Base-by-base conservation (phyloP, 2,797 vertebrate species). In the Mus minutoides region DNA sequence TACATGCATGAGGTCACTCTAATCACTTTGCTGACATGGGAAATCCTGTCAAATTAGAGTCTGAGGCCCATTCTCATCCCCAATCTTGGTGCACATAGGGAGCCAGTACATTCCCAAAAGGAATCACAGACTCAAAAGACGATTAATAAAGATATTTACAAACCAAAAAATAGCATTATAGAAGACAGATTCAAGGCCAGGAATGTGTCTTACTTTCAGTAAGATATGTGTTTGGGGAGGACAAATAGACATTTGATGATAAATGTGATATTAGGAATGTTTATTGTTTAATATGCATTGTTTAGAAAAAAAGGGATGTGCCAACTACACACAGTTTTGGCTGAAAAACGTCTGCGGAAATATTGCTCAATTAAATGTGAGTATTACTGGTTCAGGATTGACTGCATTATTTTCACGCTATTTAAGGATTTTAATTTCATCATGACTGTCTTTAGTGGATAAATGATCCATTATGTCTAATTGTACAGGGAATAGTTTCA, bases 71-170 rank as follows among this genome's bases (percentile, higher is more conserved):
- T 34, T 69, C 34, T 2, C 14, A n/a, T 8, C 14, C 6, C 17
- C 0, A 67, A 2, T 67, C 64, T 34, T 34, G 13, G 31, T 3
- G 2, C 31, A 67, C 31, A 34, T 0, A 34, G 31, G 6, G n/a
- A 17, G 31, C 7, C 7, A 0, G 13, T 34, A 0, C 64, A 34
- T 67, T 67, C 31, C 31, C 6, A 0, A n/a, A 0, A 17, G 31
- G 14, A 69, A 7, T 69, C 14, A 69, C 0, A n/a, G 6, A 17
- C 64, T 17, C 14, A 69, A 2, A 69, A 69, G 64, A 69, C 17
- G 14, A 17, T n/a, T 69, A 69, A 69, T 69, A 31, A 62, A 62
- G 10, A 69, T 7, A 69, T n/a, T 69, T n/a, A 17, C 14, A 69
- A 7, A 69, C 31, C 34, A 69, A n/a, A n/a, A 4, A n/a, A 7